Evolutionary conservation across 2,113 vertebrate genomes (phyloP).

Genomic region (Sinocyclocheilus rhinocerous): DNA sequence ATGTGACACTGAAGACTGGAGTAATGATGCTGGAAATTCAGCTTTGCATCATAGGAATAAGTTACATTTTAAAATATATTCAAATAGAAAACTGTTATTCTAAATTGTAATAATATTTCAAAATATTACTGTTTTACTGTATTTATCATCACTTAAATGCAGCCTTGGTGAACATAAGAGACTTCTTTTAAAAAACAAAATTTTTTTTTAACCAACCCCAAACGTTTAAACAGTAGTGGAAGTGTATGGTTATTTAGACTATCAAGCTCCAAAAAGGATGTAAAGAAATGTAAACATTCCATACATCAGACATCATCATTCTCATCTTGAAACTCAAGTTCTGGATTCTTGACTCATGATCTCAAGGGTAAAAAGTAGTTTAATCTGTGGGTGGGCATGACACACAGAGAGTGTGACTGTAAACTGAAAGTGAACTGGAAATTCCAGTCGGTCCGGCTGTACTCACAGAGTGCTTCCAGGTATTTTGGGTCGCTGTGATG

Average conservation of each 20-base stretch:
- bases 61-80: too few species aligned
- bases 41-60: too few species aligned
- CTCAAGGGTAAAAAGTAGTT: background rate
- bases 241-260: background rate
- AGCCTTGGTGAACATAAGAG: background rate
- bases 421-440: slow-evolving; percentile 14
- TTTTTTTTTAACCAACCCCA: too few species aligned
- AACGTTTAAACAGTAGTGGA: background rate
- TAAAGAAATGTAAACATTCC: background rate
- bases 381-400: background rate
- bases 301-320: background rate
- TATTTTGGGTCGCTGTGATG: slow-evolving; percentile 70
- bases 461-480: slow-evolving; percentile 84
- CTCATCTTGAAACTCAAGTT: background rate
- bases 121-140: background rate
- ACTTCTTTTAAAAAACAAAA: too few species aligned
- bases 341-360: slow-evolving; percentile 3
- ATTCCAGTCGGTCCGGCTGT: background rate
- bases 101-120: background rate
- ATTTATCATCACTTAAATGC: background rate
- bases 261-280: background rate
- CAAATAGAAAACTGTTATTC: background rate
- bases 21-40: too few species aligned
- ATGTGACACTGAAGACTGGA: too few species aligned
- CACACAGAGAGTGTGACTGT: background rate